A percentile compares a stretch with the other conserved stretches of the same genome.
phyloP scores from a whole-genome alignment of 2,113 vertebrate species.

The Rallus limicola region DNA sequence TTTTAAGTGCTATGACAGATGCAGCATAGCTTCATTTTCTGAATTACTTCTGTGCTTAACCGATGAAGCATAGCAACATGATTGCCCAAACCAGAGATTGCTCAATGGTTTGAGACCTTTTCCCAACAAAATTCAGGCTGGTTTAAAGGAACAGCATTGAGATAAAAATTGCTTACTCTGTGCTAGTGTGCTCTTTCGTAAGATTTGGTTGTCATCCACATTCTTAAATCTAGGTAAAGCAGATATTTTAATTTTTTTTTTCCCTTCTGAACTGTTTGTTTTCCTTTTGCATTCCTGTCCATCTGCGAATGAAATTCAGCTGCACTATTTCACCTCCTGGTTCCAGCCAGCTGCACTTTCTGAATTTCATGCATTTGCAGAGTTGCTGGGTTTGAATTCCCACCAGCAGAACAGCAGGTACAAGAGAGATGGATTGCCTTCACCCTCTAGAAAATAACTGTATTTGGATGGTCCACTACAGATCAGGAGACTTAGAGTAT shows the following conservation, averaged over 20 bases:
- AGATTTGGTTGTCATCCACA: slow-evolving; percentile 4
- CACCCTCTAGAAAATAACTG: neutral
- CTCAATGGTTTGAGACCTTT: slow-evolving; percentile 67
- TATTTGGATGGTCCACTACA: neutral
- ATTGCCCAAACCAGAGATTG: slow-evolving; percentile 71
- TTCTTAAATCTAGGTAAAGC: slow-evolving; percentile 38
- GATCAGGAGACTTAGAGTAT: neutral
- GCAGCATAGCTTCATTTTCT: slow-evolving; percentile 55
- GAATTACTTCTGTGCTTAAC: slow-evolving; percentile 64
- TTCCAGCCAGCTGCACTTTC: neutral
- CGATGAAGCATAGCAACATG: slow-evolving; percentile 56
- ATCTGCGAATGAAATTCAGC: neutral
- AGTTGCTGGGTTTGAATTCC: neutral
- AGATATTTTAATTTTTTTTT: slow-evolving; percentile 18
- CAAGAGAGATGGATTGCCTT: neutral
- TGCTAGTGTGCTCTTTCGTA: slow-evolving; percentile 4
- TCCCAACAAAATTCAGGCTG: slow-evolving; percentile 58
- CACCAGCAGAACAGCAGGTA: neutral
- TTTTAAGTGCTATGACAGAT: slow-evolving; percentile 20
- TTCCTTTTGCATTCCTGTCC: neutral
- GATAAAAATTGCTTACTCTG: slow-evolving; percentile 58
- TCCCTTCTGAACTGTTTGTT: neutral
- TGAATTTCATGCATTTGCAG: neutral
- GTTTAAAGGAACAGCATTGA: slow-evolving; percentile 57
- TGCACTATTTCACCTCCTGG: neutral